Percentiles rank a stretch among this genome's conserved stretches.
Conservation (phyloP, 1,140 invertebrate genomes). For the Bombus confusus region DNA sequence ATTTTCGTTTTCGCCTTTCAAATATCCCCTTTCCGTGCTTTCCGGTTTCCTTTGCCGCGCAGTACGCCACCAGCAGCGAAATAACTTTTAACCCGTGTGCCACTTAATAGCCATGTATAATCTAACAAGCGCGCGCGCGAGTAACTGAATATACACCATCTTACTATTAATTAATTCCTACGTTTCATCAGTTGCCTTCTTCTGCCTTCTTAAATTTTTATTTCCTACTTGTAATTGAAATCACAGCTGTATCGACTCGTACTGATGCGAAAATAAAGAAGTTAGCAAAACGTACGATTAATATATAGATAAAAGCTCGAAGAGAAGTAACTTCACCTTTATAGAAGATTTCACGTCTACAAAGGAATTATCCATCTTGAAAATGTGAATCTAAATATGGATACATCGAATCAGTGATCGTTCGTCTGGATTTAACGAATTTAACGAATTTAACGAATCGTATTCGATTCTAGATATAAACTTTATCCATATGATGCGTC, state of each 20-base stretch:
- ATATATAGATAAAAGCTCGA: neutral
- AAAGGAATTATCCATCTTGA: neutral
- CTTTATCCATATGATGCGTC: too few relatives aligned
- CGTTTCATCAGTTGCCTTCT: neutral
- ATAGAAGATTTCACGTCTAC: neutral
- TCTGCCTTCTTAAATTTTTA: too few relatives aligned
- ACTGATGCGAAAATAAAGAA: neutral
- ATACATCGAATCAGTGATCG: too few relatives aligned
- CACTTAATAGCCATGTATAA: neutral
- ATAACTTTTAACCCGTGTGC: neutral
- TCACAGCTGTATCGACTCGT: too few relatives aligned
- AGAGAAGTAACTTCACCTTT: neutral
- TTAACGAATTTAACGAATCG: neutral
- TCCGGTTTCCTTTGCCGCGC: neutral
- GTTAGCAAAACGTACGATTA: neutral
- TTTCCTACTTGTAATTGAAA: neutral
- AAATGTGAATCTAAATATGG: too few relatives aligned
- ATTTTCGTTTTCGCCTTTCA: neutral
- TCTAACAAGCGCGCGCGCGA: neutral
- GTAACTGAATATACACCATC: neutral
- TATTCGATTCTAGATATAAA: too few relatives aligned
- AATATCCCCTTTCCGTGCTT: neutral
- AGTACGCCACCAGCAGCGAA: neutral
- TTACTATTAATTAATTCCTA: neutral
- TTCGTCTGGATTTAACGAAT: neutral